phyloP scores from a whole-genome alignment of 2,797 vertebrate species.

The Borostomias antarcticus region DNA sequence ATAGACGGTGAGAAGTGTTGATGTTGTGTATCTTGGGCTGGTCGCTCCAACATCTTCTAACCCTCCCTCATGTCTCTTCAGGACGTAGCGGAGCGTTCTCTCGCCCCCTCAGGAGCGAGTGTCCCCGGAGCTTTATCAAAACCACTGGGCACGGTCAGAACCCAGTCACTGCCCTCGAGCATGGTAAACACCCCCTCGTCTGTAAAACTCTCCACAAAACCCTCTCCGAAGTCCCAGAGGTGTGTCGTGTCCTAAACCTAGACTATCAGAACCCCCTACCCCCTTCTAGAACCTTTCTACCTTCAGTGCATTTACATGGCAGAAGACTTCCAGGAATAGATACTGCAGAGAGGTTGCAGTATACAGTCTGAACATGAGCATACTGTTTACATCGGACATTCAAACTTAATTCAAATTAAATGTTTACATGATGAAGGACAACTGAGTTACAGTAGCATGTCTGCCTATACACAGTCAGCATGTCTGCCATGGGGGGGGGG shows the following conservation, averaged over 20 bases:
- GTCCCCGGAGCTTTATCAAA: constrained; percentile 56
- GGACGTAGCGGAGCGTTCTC: constrained; percentile 54
- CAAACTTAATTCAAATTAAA: constrained; percentile 6
- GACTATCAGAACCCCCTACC: background rate
- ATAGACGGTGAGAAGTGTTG: background rate
- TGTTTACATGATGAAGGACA: constrained; percentile 45
- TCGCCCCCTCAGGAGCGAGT: constrained; percentile 52
- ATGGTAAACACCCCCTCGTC: constrained; percentile 74
- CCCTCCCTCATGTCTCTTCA: constrained; percentile 65
- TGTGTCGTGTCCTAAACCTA: constrained; percentile 76
- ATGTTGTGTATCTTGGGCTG: constrained; percentile 28
- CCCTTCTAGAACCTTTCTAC: constrained; percentile 6
- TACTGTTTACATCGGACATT: constrained; percentile 45
- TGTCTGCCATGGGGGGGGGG: constrained; percentile 8
- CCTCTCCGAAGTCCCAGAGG: constrained; percentile 60
- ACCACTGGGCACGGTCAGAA: constrained; percentile 50
- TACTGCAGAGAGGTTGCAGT: background rate
- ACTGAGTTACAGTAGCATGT: constrained; percentile 16
- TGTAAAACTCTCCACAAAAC: constrained; percentile 51
- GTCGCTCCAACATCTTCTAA: constrained; percentile 52
- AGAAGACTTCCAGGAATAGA: constrained; percentile 23
- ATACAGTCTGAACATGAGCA: background rate
- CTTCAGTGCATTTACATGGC: constrained; percentile 72
- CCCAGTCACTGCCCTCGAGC: constrained; percentile 62
- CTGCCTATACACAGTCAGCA: constrained; percentile 3